phyloP scores from a whole-genome alignment of 2,113 vertebrate genomes.

The Poeciliopsis retropinna region DNA sequence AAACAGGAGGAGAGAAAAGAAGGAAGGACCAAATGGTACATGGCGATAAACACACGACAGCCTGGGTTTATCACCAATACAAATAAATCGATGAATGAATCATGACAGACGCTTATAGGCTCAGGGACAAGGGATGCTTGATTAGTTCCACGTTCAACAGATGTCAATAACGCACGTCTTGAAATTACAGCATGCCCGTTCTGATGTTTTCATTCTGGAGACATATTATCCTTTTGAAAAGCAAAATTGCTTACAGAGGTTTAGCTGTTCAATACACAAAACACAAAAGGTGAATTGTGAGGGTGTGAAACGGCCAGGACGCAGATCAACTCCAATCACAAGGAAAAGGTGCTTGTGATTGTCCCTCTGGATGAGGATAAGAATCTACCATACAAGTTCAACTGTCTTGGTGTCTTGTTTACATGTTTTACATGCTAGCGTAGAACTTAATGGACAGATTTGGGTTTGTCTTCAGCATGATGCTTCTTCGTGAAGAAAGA shows the following conservation, averaged over 20 bases:
- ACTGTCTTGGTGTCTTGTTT: not conserved
- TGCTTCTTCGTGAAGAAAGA: not conserved
- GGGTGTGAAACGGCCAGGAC: not conserved
- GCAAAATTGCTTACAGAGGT: not conserved
- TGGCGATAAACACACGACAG: constrained; percentile 47
- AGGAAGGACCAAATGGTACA: constrained; percentile 44
- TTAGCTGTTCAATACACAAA: not conserved
- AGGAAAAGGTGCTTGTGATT: not conserved
- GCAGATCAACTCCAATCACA: not conserved
- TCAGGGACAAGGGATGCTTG: constrained; percentile 30
- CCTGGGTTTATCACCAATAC: constrained; percentile 47
- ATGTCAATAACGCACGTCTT: constrained; percentile 33
- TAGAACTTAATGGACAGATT: not conserved
- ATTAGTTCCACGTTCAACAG: constrained; percentile 48
- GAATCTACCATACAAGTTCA: not conserved
- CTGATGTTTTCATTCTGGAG: not conserved
- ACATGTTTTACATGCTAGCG: not conserved
- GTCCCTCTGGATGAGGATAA: not conserved
- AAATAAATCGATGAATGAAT: constrained; percentile 55
- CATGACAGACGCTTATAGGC: constrained; percentile 34
- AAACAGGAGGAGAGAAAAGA: constrained; percentile 47
- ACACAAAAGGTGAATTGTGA: not conserved
- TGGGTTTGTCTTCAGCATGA: not conserved
- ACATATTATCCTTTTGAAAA: not conserved
- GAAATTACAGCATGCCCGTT: not conserved